Base-by-base conservation (phyloP, 2,797 vertebrate genomes). In the Luscinia megarhynchos region DNA sequence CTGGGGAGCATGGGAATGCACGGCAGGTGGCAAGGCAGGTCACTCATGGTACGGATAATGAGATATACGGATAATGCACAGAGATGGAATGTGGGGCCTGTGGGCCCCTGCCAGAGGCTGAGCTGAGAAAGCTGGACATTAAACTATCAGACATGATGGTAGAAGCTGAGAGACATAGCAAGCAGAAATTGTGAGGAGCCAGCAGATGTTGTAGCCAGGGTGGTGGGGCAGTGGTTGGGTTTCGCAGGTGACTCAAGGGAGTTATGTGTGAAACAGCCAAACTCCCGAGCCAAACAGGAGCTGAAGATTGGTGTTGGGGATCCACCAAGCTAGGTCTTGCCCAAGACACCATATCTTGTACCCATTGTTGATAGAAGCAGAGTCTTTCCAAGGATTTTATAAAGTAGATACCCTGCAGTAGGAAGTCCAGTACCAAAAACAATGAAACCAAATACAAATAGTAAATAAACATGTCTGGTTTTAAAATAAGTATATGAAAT, bases 201-300 rank as follows among this genome's bases (percentile, higher is more conserved):
- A 4, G 55, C 15, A 76, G 36, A 40, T 45, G 6, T 36, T 83
- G 32, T 23, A 76, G 23, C 10, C 23, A 32, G 64, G 22, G 16
- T 0, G 0, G 15, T 13, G 26, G 2, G 3, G 3, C 2, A 4
- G 10, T 32, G 29, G 21, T 8, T 41, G 29, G 9, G 34, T 77
- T 74, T 91, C 5, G 27, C 2, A 2, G 5, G 8, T 29, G 16
- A 20, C 9, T 73, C 12, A 3, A 3, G 5, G 24, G 32, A 48
- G 9, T 50, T 67, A 36, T 1, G 7, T 46, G 40, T 63, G 30
- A 59, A 85, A 22, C 40, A 75, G 11, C 8, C 43, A 77, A 36
- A 46, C 69, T 64, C 38, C 12, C 14, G 34, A 55, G 40, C 40
- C 51, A 45, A 72, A 41, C 13, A 41, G 43, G 23, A 80, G 27